Conservation (phyloP, 2,797 vertebrate genomes). For the Telmatherina bonti region DNA sequence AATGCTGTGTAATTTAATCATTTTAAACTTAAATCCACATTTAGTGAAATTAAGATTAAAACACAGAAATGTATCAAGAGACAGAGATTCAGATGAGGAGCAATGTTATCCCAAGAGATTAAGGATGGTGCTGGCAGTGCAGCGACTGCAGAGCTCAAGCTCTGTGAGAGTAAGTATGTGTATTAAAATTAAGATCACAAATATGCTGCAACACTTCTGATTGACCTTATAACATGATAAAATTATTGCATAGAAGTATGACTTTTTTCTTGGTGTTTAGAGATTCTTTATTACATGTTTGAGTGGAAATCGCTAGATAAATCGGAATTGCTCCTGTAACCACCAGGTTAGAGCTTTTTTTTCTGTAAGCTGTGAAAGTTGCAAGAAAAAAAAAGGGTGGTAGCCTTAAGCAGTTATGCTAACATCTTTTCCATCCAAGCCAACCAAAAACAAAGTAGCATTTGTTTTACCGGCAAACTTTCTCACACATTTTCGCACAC, state of each 20-base stretch:
- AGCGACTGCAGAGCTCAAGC: constrained; percentile 58
- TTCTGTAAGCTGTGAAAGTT: constrained; percentile 8
- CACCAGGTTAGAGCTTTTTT: constrained; percentile 17
- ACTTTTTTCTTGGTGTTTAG: constrained; percentile 24
- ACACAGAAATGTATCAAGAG: constrained; percentile 32
- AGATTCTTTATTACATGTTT: constrained; percentile 9
- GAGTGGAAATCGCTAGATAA: constrained; percentile 25
- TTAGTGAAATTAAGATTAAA: constrained; percentile 4
- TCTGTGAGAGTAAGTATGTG: constrained; percentile 54
- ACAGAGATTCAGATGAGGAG: constrained; percentile 49
- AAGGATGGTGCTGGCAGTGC: constrained; percentile 62
- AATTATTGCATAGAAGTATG: constrained; percentile 5
- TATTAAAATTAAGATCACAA: neutral
- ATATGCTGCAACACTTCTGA: constrained; percentile 4
- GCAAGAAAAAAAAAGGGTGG: constrained; percentile 7
- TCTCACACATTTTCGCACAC: constrained; percentile 25
- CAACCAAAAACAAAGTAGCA: constrained; percentile 29
- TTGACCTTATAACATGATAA: neutral
- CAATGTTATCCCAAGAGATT: constrained; percentile 65
- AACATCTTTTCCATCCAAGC: constrained; percentile 34
- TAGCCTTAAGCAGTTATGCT: constrained; percentile 28
- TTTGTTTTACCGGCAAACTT: constrained; percentile 37
- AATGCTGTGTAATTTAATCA: neutral
- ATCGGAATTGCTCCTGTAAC: constrained; percentile 19
- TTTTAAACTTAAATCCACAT: constrained; percentile 7